Evolutionary conservation across 92 coral and sea anemone genomes (phyloP).

Genomic region (Zoanthus solanderi): DNA sequence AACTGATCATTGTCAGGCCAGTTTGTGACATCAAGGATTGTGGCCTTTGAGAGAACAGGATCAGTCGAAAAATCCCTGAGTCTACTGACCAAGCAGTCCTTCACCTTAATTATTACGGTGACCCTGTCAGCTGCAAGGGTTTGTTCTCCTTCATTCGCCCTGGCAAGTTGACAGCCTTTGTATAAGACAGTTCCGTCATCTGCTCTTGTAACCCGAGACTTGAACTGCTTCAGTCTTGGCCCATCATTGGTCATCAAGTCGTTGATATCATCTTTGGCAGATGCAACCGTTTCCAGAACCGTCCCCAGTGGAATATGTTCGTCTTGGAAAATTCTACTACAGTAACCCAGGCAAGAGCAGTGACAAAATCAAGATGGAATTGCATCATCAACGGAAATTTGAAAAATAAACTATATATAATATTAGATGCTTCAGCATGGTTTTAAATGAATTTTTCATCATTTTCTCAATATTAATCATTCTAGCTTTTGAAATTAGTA

Average conservation of each 20-base stretch:
- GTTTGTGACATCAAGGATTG: conserved; percentile 16
- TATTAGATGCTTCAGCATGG: no score
- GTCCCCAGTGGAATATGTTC: conserved; percentile 3
- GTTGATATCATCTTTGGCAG: neutral
- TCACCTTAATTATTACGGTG: neutral
- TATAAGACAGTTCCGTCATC: conserved; percentile 13
- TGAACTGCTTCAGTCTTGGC: conserved; percentile 25
- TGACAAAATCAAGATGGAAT: conserved; percentile 32
- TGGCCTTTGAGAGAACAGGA: conserved; percentile 37
- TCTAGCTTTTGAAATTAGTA: no score
- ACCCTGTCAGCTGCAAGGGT: conserved; percentile 14
- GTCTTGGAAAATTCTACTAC: conserved; percentile 14
- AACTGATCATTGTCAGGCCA: conserved; percentile 27
- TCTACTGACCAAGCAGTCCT: conserved; percentile 2
- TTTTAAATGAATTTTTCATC: no score
- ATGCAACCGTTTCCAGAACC: conserved; percentile 24
- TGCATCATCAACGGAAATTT: conserved; percentile 38
- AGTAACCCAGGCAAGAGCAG: conserved; percentile 20
- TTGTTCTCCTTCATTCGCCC: conserved; percentile 18
- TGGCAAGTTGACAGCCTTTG: conserved; percentile 6
- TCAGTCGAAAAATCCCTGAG: conserved; percentile 22
- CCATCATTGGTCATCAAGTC: conserved; percentile 19
- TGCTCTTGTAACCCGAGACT: neutral
- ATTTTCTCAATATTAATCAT: no score
- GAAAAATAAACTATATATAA: neutral